phyloP scores from a whole-genome alignment of 2,888 invertebrate genomes.

The Ptilodon capucinus region DNA sequence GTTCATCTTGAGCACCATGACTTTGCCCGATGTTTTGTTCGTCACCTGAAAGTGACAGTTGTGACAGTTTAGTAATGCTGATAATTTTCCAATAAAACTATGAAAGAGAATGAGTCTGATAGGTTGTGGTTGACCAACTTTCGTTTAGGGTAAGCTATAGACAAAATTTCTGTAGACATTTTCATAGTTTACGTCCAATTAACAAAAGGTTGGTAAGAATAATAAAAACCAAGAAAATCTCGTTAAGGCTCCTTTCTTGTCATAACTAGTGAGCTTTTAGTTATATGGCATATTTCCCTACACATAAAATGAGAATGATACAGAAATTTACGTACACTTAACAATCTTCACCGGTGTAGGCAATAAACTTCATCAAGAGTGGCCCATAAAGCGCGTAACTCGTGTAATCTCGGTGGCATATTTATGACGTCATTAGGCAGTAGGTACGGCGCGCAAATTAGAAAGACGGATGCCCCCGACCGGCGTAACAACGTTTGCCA shows the following conservation, averaged over 20 bases:
- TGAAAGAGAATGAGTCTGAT: too few species aligned
- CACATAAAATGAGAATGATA: background rate
- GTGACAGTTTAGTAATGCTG: too few species aligned
- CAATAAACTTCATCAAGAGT: background rate
- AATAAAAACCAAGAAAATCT: background rate
- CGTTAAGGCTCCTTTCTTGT: background rate
- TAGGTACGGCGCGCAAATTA: conserved; percentile 14
- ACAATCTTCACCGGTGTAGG: background rate
- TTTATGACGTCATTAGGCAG: conserved; percentile 21
- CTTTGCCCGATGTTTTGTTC: conserved; percentile 94
- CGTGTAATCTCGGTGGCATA: conserved; percentile 9
- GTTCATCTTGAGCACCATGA: conserved; percentile 99
- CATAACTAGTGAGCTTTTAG: background rate
- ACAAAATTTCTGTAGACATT: too few species aligned
- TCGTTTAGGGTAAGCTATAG: too few species aligned
- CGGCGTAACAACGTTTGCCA: conserved; percentile 12
- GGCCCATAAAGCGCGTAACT: conserved; percentile 11
- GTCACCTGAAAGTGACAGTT: conserved; percentile 88
- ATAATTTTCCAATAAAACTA: too few species aligned
- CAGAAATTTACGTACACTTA: background rate
- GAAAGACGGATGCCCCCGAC: conserved; percentile 5
- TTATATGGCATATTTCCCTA: background rate
- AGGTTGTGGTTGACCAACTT: too few species aligned
- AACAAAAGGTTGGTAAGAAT: background rate
- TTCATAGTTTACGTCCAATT: background rate